These are phyloP conservation scores for Eptatretus burgeri DNA, from an alignment of 2,113 vertebrate species.

Conservation along the genomic window DNA sequence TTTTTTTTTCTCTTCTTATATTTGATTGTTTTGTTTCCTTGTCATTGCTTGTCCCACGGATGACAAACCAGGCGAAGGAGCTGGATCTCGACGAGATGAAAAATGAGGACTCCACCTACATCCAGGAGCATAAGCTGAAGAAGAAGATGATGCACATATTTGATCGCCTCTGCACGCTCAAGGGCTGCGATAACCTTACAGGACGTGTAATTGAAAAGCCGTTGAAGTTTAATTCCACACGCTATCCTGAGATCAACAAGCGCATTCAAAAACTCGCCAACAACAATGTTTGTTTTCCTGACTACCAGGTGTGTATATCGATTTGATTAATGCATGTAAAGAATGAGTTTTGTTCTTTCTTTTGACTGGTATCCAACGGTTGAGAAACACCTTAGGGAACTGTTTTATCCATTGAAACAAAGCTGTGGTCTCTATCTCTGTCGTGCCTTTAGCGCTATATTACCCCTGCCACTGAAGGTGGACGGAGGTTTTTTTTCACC, in stretches of 20 bases:
- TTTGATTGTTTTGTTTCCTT: too few species aligned
- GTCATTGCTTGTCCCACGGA: too few species aligned
- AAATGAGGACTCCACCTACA: conserved; percentile 33
- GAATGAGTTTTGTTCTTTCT: too few species aligned
- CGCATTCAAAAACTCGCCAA: conserved; percentile 51
- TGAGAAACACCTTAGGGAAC: too few species aligned
- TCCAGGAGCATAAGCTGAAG: conserved; percentile 61
- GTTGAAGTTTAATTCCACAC: conserved; percentile 28
- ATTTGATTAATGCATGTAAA: too few species aligned
- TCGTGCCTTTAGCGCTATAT: too few species aligned
- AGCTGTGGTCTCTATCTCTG: too few species aligned
- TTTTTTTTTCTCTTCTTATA: too few species aligned
- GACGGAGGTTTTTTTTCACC: too few species aligned
- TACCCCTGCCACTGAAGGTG: too few species aligned
- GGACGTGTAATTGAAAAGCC: conserved; percentile 52
- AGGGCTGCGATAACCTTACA: conserved; percentile 32
- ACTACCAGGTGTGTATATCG: conserved; percentile 19
- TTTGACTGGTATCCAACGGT: too few species aligned
- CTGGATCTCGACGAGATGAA: conserved; percentile 31
- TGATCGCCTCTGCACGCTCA: conserved; percentile 45
- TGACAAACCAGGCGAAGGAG: conserved; percentile 27
- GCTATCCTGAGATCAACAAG: conserved; percentile 52
- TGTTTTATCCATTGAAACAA: too few species aligned
- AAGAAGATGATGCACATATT: conserved; percentile 57
- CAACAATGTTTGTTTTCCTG: conserved; percentile 29